Evolutionary conservation across 2,113 vertebrate genomes (phyloP), one percentile per base, ranked within the genome.

Genomic region (Amphiprion ocellaris): DNA sequence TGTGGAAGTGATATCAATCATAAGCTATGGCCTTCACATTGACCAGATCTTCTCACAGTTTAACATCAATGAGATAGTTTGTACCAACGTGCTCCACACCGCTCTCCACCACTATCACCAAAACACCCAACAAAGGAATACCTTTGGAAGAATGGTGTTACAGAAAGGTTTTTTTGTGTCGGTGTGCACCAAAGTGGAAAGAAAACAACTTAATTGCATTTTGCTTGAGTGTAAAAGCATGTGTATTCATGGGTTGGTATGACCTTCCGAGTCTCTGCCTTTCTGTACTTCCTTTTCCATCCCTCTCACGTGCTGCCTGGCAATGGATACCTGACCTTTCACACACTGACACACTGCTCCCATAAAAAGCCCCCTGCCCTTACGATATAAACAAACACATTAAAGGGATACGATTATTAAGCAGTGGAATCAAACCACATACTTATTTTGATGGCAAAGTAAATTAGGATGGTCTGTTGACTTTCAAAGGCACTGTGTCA

Each of bases 261-360:
- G 65, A 86, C 85, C 74, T 84, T 83, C 58, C 5, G 8, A 19
- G 33, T 26, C 11, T 41, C 15, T 64, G 47, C 24, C 64, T 39
- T 2, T 11, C 2, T 64, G n/a, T 56, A 21, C 41, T n/a, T 56
- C 46, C 61, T 16, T 30, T 52, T 30, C 54, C 12, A 39, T 53
- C 56, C 14, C 9, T 73, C 28, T 19, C 21, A 28, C 77, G 23
- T 72, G 33, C 21, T 52, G 2, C 50, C 61, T 83, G 60, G 41
- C 59, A 55, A 46, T 67, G 53, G 62, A 69, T 47, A 33, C 44
- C 26, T 82, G 77, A 92, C 90, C 85, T 90, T 89, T 91, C 58
- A 77, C 85, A 82, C 67, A 93, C 82, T 92, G 74, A 88, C 84
- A 85, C 73, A 88, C 72, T 88, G 73, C 26, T 78, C 59, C 65